Evolutionary conservation across 2,797 vertebrate genomes (phyloP).

Genomic region (Phrynocephalus guinanensis): DNA sequence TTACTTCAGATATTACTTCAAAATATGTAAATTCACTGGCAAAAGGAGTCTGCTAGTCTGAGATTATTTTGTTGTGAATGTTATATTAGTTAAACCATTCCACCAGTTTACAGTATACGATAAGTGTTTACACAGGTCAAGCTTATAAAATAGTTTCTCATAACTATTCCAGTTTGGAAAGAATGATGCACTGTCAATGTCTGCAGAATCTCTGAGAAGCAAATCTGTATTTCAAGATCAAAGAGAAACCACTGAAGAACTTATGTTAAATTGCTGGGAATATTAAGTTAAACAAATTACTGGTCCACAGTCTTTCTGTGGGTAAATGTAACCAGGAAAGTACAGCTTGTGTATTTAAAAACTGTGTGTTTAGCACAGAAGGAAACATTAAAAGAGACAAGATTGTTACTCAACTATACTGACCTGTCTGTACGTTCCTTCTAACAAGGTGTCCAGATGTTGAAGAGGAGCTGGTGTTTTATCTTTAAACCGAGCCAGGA

Average conservation of each 20-base stretch:
- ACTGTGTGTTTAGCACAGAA: constrained; percentile 49
- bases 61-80: constrained; percentile 64
- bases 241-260: constrained; percentile 70
- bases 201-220: constrained; percentile 60
- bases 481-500: constrained; percentile 95
- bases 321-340: constrained; percentile 69
- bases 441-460: constrained; percentile 94
- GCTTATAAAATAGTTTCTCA: constrained; percentile 73
- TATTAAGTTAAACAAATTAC: constrained; percentile 73
- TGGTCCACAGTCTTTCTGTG: constrained; percentile 59
- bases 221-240: constrained; percentile 66
- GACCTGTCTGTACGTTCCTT: constrained; percentile 95
- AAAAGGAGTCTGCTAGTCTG: constrained; percentile 58
- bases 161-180: constrained; percentile 72
- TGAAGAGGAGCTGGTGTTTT: constrained; percentile 95
- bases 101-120: constrained; percentile 67
- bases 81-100: constrained; percentile 67
- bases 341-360: constrained; percentile 55
- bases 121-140: constrained; percentile 74
- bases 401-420: constrained; percentile 60
- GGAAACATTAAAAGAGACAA: constrained; percentile 53
- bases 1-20: constrained; percentile 44
- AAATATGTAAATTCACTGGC: constrained; percentile 51
- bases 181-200: constrained; percentile 67
- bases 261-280: constrained; percentile 70